phyloP scores from a whole-genome alignment of 1,140 invertebrate species.

The Semibalanus balanoides region DNA sequence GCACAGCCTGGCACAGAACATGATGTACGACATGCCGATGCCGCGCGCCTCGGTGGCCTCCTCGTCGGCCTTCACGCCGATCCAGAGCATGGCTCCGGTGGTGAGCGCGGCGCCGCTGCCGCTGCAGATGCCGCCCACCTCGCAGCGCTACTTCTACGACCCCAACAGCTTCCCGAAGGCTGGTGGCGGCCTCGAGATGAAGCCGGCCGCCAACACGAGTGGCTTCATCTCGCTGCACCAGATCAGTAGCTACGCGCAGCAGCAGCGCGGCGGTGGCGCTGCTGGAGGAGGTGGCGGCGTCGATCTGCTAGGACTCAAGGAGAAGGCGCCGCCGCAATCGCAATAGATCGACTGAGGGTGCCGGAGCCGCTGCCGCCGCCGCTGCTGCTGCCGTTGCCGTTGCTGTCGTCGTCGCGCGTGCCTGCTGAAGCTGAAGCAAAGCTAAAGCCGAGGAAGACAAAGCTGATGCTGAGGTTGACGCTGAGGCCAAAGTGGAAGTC shows the following conservation, averaged over 20 bases:
- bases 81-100: conserved; percentile 54
- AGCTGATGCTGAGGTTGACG: no score
- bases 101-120: conserved; percentile 25
- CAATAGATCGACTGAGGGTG: not conserved
- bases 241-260: conserved; percentile 90
- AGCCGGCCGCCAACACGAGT: conserved; percentile 65
- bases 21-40: conserved; percentile 27
- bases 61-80: conserved; percentile 72
- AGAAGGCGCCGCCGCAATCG: not conserved
- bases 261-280: conserved; percentile 32
- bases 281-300: not conserved
- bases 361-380: no score
- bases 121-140: conserved; percentile 24
- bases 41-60: conserved; percentile 25
- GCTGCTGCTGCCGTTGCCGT: not conserved
- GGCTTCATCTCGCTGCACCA: conserved; percentile 90
- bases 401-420: not conserved
- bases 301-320: not conserved
- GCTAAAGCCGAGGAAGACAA: no score
- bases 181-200: conserved; percentile 28
- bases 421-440: not conserved
- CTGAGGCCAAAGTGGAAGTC: no score
- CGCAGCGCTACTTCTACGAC: conserved; percentile 68
- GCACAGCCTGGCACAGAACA: conserved; percentile 30
- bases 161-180: conserved; percentile 61